These are phyloP conservation scores for Pantelozetes paolii DNA, from an alignment of 2,888 invertebrate species.

Conservation along the genomic window DNA sequence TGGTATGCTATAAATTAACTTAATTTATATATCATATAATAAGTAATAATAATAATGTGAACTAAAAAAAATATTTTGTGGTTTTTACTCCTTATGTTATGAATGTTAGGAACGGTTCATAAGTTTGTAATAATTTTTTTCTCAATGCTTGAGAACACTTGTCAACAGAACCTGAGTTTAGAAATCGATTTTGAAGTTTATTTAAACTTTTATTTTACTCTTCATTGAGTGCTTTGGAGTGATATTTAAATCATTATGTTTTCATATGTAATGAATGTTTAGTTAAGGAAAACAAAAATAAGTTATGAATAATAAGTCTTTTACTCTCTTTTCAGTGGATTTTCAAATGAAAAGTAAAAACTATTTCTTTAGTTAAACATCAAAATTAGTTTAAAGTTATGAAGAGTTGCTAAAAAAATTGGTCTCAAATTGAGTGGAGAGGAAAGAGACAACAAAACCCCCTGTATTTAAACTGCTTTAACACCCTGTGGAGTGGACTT, in stretches of 20 bases:
- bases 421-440: neutral
- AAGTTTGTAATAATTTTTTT: neutral
- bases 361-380: no score
- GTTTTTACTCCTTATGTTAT: neutral
- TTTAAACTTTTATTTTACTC: neutral
- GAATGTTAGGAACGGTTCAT: neutral
- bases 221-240: neutral
- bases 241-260: neutral
- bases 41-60: neutral
- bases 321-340: no score
- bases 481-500: neutral
- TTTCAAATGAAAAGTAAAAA: no score
- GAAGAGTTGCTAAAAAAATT: neutral
- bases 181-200: neutral
- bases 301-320: neutral
- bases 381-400: no score
- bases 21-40: neutral
- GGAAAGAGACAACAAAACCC: neutral
- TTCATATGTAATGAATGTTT: neutral
- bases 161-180: neutral
- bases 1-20: neutral
- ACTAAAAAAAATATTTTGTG: neutral
- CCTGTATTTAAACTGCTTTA: neutral
- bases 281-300: no score
- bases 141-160: neutral